Percentiles rank a stretch among this genome's conserved stretches.
Evolutionary conservation across 2,888 invertebrate species (phyloP).

Genomic region (Ptilodon capucinus): DNA sequence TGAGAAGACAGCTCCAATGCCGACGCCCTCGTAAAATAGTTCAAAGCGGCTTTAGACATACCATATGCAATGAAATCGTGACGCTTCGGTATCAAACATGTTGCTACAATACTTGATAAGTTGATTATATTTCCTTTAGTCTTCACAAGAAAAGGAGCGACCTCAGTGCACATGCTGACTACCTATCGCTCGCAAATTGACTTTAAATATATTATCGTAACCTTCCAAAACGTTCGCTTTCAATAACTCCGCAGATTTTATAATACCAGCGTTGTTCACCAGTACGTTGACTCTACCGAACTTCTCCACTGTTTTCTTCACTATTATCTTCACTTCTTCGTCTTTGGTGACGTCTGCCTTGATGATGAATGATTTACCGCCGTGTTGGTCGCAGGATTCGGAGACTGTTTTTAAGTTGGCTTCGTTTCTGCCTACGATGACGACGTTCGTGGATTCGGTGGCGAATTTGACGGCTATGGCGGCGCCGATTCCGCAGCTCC

Average conservation of each 20-base stretch:
- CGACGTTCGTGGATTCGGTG: slow-evolving; percentile 39
- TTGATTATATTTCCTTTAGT: slow-evolving; percentile 26
- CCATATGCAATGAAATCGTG: slow-evolving; percentile 63
- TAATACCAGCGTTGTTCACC: slow-evolving; percentile 34
- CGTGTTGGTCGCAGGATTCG: slow-evolving; percentile 5
- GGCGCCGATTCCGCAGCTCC: slow-evolving; percentile 48
- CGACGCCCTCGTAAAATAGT: slow-evolving; percentile 87
- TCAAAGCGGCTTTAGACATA: slow-evolving; percentile 88
- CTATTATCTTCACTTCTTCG: slow-evolving; percentile 20
- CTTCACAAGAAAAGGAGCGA: slow-evolving; percentile 1
- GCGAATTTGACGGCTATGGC: slow-evolving; percentile 37
- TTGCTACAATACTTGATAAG: slow-evolving; percentile 9
- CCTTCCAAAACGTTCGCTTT: slow-evolving; percentile 16
- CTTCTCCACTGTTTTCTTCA: slow-evolving; percentile 29
- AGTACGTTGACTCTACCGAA: slow-evolving; percentile 37
- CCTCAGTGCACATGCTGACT: background rate
- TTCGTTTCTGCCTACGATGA: slow-evolving; percentile 37
- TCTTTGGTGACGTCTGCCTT: slow-evolving; percentile 26
- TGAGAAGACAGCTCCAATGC: slow-evolving; percentile 84
- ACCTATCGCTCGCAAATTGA: slow-evolving; percentile 5
- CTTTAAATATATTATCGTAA: slow-evolving; percentile 19
- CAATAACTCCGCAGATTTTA: slow-evolving; percentile 2
- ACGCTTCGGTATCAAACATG: background rate
- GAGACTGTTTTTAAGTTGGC: slow-evolving; percentile 26
- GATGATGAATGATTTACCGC: slow-evolving; percentile 17